Evolutionary conservation across 2,797 vertebrate genomes (phyloP).

Genomic region (Tenualosa ilisha): DNA sequence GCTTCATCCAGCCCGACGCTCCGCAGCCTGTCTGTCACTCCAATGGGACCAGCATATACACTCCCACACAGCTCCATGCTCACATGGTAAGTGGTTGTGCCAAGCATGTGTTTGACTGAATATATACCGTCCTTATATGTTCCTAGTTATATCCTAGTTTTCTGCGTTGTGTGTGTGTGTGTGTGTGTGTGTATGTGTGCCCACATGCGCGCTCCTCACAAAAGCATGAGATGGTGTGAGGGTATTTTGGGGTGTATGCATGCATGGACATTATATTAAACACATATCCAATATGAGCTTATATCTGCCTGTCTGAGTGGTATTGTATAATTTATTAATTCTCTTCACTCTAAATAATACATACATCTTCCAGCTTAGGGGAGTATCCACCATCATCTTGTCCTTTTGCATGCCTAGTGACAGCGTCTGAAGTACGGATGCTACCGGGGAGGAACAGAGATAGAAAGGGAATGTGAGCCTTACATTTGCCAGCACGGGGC

Average conservation of each 20-base stretch:
- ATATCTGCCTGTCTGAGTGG: neutral
- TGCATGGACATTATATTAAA: too few relatives aligned
- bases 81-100: constrained; percentile 78
- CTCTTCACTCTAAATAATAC: neutral
- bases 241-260: too few relatives aligned
- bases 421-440: neutral
- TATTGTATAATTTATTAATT: neutral
- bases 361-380: neutral
- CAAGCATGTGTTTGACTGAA: neutral
- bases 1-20: constrained; percentile 82
- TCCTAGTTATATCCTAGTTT: too few relatives aligned
- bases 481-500: neutral
- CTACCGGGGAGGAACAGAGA: neutral
- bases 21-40: constrained; percentile 79
- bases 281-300: neutral
- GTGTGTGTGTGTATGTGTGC: constrained; percentile 7
- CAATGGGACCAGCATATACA: constrained; percentile 82
- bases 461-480: neutral
- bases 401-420: neutral
- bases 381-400: neutral
- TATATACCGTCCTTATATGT: neutral
- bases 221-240: too few relatives aligned
- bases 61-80: constrained; percentile 82
- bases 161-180: constrained; percentile 2
- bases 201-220: too few relatives aligned